Conservation (phyloP, 1,140 invertebrate genomes). For the Phocides pigmalion region DNA sequence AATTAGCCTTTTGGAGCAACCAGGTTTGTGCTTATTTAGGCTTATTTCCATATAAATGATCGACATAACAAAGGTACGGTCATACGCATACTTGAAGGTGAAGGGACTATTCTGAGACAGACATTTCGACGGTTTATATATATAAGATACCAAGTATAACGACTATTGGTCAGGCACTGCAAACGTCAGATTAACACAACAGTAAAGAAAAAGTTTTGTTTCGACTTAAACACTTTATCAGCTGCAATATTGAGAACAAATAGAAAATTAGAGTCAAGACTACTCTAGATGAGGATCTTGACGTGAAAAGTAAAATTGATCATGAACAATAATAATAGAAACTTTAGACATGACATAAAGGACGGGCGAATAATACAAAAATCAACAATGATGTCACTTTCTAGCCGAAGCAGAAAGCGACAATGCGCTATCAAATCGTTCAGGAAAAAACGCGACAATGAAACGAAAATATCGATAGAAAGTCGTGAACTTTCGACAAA, state of each 20-base stretch:
- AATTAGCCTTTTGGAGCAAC: constrained; percentile 28
- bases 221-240: neutral
- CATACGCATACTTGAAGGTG: constrained; percentile 2
- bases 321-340: constrained; percentile 51
- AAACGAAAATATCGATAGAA: constrained; percentile 57
- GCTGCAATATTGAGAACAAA: constrained; percentile 11
- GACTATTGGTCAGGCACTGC: neutral
- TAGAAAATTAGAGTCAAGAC: constrained; percentile 17
- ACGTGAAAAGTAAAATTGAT: constrained; percentile 39
- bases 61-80: neutral
- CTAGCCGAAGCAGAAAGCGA: constrained; percentile 49
- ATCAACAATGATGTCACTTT: constrained; percentile 67
- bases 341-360: constrained; percentile 43
- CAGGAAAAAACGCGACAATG: constrained; percentile 60
- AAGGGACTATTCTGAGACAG: neutral
- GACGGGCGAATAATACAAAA: constrained; percentile 56
- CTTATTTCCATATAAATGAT: constrained; percentile 7
- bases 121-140: neutral
- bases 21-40: constrained; percentile 21
- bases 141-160: neutral
- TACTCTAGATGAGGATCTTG: constrained; percentile 50
- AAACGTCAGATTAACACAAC: too few species aligned
- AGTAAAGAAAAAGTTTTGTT: neutral
- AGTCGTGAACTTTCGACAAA: constrained; percentile 67
- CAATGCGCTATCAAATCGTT: constrained; percentile 54